Conservation (phyloP, 2,113 vertebrate genomes). For the Channa maculata region DNA sequence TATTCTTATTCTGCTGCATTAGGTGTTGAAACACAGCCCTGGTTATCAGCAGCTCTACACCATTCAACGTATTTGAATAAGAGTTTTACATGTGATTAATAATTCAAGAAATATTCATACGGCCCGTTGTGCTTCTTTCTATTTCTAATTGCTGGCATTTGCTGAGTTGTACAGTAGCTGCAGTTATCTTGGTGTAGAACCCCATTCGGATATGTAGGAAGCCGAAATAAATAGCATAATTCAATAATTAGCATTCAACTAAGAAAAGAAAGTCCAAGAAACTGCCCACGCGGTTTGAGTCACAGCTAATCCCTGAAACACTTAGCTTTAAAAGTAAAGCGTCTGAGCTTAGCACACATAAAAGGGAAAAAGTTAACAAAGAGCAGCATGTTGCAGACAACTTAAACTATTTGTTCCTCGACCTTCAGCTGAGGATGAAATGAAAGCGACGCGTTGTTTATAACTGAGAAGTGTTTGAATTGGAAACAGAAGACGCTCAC, state of each 20-base stretch:
- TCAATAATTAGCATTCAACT: not conserved
- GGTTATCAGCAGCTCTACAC: not conserved
- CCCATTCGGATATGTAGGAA: not conserved
- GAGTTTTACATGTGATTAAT: not conserved
- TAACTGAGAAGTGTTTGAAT: constrained; percentile 1
- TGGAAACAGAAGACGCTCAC: constrained; percentile 9
- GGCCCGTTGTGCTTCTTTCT: not conserved
- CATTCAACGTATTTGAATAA: not conserved
- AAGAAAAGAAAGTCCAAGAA: not conserved
- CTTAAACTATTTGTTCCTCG: not conserved
- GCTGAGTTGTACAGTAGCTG: not conserved
- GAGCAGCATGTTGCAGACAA: not conserved
- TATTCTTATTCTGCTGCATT: not conserved
- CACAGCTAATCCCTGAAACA: constrained; percentile 6
- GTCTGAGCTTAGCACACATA: constrained; percentile 1
- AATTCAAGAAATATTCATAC: not conserved
- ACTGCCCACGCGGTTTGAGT: not conserved
- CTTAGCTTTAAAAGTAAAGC: constrained; percentile 6
- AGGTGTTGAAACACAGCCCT: not conserved
- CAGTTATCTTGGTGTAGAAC: not conserved
- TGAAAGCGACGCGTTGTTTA: constrained; percentile 8
- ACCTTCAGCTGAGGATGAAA: not conserved
- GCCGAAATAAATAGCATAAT: too few species aligned
- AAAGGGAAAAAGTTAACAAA: not conserved
- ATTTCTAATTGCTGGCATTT: not conserved